Base-by-base conservation (phyloP, 1,140 invertebrate species). In the Aphelenchoides fujianensis region DNA sequence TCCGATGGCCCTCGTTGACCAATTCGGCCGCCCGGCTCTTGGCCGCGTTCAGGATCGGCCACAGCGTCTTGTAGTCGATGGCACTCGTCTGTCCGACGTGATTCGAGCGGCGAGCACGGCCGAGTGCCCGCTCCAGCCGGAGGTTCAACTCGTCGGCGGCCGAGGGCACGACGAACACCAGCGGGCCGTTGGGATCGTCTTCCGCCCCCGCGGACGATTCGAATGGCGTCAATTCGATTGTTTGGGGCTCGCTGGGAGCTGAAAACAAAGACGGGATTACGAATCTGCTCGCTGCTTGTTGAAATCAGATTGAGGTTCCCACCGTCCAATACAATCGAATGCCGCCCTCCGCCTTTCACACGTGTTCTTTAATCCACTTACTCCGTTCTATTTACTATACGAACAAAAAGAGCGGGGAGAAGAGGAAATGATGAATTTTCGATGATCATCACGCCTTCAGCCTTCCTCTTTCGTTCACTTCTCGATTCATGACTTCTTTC, bases 31-130 rank as follows among this genome's bases (percentile, higher is more conserved):
- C 55, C 23, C 55, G 55, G 34, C 34, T 32, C 23, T 59, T 59
- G 5, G 55, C 55, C 19, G 55, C 55, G 34, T 59, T 59, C 55
- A 59, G 34, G 27, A 59, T 5, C 5, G 55, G 55, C 55, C 55
- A 59, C 5, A 59, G 12, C 19, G 5, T 5, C 34, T 59, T 5
- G 19, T 59, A 59, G 55, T 59, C 19, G 55, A 59, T 59, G 5
- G 55, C 55, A 59, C 5, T 48, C 23, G 41, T 48, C 27, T 23
- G 5, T 7, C 55, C 55, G 5, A 59, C 5, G 55, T 59, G 5
- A 19, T 27, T 59, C 5, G 5, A 7, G 5, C 55, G 19, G 7
- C 41, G 41, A 16, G 41, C 41, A 12, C 41, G 41, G 12, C 12
- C 12, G 23, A 48, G 12, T 48, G 41, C 41, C 23, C 23, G 12